Conservation (phyloP, 2,113 vertebrate species). For the Saccopteryx leptura region DNA sequence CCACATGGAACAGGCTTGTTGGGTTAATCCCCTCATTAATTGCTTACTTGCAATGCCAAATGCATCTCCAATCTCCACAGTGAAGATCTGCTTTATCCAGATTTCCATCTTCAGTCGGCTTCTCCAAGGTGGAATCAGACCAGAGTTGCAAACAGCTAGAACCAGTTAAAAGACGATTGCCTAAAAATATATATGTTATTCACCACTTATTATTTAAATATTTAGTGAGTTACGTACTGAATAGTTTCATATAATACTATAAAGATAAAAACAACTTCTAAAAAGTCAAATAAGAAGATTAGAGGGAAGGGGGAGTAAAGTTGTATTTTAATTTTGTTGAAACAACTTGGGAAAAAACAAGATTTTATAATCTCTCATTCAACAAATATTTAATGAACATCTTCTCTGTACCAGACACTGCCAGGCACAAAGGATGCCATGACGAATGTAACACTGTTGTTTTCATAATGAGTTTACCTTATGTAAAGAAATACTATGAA, state of each 20-base stretch:
- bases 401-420: background rate
- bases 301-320: background rate
- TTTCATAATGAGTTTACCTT: background rate
- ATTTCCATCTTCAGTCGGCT: conserved; percentile 83
- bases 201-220: conserved; percentile 55
- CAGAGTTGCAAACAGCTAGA: conserved; percentile 95
- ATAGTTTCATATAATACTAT: conserved; percentile 47
- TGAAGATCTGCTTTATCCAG: conserved; percentile 80
- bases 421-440: background rate
- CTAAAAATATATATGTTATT: conserved; percentile 85
- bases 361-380: background rate
- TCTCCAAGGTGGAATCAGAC: conserved; percentile 88
- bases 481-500: background rate
- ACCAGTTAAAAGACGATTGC: conserved; percentile 94
- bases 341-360: background rate
- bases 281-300: conserved; percentile 20
- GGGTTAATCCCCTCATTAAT: background rate
- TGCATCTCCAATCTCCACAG: conserved; percentile 93
- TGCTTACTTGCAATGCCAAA: conserved; percentile 98
- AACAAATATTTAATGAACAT: conserved; percentile 41
- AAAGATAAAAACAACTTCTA: conserved; percentile 12
- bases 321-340: conserved; percentile 32
- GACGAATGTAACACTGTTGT: background rate
- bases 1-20: background rate
- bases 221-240: conserved; percentile 48